Evolutionary conservation across 2,797 vertebrate genomes (phyloP).

Genomic region (Tenualosa ilisha): DNA sequence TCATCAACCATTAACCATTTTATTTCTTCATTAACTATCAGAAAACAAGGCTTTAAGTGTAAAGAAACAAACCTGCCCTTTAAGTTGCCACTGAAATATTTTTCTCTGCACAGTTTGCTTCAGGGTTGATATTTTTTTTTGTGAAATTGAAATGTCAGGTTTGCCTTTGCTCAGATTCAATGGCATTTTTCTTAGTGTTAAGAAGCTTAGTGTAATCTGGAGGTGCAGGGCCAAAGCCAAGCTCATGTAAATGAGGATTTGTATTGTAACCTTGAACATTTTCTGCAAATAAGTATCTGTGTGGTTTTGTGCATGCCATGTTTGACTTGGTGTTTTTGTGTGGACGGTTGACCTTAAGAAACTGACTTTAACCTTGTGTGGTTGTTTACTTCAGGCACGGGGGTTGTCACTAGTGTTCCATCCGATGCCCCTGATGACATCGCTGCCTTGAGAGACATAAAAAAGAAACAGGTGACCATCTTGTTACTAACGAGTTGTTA

Average conservation of each 20-base stretch:
- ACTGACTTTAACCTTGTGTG: neutral
- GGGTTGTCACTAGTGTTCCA: slow-evolving; percentile 94
- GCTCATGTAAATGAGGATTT: neutral
- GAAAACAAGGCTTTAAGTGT: too few species aligned
- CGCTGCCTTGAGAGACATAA: slow-evolving; percentile 91
- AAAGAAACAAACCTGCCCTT: too few species aligned
- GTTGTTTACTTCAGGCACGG: slow-evolving; percentile 77
- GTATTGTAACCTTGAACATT: neutral
- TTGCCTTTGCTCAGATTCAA: neutral
- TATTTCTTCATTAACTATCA: too few species aligned
- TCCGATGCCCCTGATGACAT: slow-evolving; percentile 96
- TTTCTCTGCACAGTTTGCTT: neutral
- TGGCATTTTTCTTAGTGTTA: neutral
- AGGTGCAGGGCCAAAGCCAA: neutral
- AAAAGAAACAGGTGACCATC: slow-evolving; percentile 88
- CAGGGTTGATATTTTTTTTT: neutral
- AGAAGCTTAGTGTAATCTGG: slow-evolving; percentile 17
- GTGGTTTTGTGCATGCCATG: neutral
- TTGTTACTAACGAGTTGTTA: neutral
- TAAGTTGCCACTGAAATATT: neutral
- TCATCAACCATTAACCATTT: too few species aligned
- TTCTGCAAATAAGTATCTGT: neutral
- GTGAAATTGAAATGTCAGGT: neutral
- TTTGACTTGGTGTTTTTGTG: neutral
- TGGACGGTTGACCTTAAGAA: neutral